Conservation (phyloP, 1,140 invertebrate genomes). For the Bactericera cockerelli region DNA sequence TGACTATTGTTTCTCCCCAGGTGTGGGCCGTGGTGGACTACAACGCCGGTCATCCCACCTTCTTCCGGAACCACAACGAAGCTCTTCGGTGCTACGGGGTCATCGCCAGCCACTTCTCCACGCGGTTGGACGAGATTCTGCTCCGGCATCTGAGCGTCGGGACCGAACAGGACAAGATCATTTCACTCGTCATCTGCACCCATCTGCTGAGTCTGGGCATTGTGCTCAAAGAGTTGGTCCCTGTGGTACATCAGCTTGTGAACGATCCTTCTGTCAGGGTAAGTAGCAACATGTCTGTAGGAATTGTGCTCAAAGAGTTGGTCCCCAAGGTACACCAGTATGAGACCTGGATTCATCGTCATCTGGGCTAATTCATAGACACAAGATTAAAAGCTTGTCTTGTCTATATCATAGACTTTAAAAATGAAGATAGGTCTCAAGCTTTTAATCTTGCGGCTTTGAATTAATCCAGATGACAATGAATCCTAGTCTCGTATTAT, state of each 20-base stretch:
- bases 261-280: not conserved
- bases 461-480: too few species aligned
- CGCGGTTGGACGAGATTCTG: not conserved
- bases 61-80: constrained; percentile 1
- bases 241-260: not conserved
- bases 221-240: not conserved
- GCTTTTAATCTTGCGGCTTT: too few species aligned
- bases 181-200: not conserved
- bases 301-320: not conserved
- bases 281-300: not conserved
- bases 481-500: too few species aligned
- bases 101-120: not conserved
- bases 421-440: too few species aligned
- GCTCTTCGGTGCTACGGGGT: not conserved
- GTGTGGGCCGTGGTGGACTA: constrained; percentile 5
- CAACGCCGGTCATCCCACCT: not conserved
- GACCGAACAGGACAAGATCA: constrained; percentile 2
- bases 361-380: too few species aligned
- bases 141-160: not conserved
- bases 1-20: too few species aligned
- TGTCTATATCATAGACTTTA: too few species aligned
- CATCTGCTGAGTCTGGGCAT: not conserved
- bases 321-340: not conserved
- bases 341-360: too few species aligned
- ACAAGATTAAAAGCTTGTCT: too few species aligned